Base-by-base conservation (phyloP, 2,797 vertebrate genomes). In the Atherinosoma microstoma region DNA sequence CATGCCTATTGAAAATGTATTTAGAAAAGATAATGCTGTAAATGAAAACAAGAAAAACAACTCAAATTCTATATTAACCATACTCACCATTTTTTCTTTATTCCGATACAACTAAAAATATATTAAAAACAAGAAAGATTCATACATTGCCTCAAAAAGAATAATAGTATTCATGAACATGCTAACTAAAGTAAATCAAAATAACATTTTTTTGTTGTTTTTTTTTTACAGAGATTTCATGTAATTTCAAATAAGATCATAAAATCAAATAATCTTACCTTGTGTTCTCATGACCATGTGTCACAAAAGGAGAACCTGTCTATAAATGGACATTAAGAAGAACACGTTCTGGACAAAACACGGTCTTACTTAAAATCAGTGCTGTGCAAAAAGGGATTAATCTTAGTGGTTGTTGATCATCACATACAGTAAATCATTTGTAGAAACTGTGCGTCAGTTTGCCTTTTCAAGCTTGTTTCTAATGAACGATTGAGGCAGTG, bases 391-490 rank as follows among this genome's bases (percentile, higher is more conserved):
- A 12, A 4, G 54, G 36, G 6, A 40, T 15, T 27, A 20, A 40
- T 1, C 6, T 38, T 53, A 62, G 22, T 59, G 69, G 34, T 47
- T 57, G 27, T 63, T 27, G 9, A 59, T 11, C 36, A 64, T 62
- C 29, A 8, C 8, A 4, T n/a, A 8, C 10, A 34, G 27, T 66
- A 54, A 65, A 36, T 38, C 27, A 29, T 61, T 45, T 49, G 56
- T 42, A 18, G 22, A 54, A 29, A 24, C 27, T 54, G 5, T 16
- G 11, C 30, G 27, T 54, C 0, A 1, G 35, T 57, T 64, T 18
- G 24, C 1, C 9, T 16, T 67, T 70, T 35, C 20, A 32, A 5
- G 34, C 29, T 29, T 29, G 38, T 34, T 60, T 47, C 61, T 10
- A 65, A 47, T 59, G 49, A 66, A 45, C 11, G 24, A 49, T n/a